phyloP scores from a whole-genome alignment of 2,113 vertebrate genomes.

The Salvator merianae region DNA sequence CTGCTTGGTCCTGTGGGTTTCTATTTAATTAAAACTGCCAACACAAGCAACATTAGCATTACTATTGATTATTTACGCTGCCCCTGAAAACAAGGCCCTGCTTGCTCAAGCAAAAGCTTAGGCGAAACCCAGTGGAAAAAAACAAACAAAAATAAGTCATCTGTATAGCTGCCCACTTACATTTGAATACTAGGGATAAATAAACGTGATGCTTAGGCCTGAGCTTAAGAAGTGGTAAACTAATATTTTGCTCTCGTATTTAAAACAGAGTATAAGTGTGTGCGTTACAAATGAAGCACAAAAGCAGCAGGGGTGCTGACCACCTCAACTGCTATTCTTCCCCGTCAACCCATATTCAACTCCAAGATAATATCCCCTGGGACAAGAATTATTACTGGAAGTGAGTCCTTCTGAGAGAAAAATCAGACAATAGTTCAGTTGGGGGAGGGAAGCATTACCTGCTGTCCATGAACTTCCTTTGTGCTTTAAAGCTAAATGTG shows the following conservation, averaged over 20 bases:
- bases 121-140: not conserved
- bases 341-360: not conserved
- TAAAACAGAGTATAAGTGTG: too few species aligned
- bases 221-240: too few species aligned
- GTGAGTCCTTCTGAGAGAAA: not conserved
- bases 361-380: not conserved
- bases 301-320: not conserved
- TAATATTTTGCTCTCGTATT: too few species aligned
- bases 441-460: too few species aligned
- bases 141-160: not conserved
- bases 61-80: constrained; percentile 39
- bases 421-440: not conserved
- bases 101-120: not conserved
- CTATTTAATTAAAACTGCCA: constrained; percentile 51
- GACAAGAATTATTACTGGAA: not conserved
- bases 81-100: constrained; percentile 45
- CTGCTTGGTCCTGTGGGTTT: constrained; percentile 43
- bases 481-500: too few species aligned
- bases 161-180: not conserved
- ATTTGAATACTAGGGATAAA: not conserved
- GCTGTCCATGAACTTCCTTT: too few species aligned
- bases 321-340: not conserved
- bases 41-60: constrained; percentile 49
- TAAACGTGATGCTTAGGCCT: not conserved
- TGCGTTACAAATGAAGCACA: not conserved